phyloP scores from a whole-genome alignment of 1,140 invertebrate species.

The Zaprionus inermis region DNA sequence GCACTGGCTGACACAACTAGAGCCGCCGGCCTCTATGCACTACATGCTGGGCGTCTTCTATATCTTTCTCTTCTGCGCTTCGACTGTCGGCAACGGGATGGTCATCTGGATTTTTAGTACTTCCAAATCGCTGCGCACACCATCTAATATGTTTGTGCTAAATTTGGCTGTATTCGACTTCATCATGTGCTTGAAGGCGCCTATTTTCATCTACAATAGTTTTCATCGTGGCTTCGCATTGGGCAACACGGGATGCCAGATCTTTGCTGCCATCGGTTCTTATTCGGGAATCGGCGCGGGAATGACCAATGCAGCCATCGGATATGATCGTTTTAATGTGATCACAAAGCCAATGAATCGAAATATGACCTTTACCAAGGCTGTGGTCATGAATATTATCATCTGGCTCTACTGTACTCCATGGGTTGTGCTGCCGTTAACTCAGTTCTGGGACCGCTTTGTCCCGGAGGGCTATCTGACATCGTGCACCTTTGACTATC shows the following conservation, averaged over 20 bases:
- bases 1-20: slow-evolving; percentile 92
- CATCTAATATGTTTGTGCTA: slow-evolving; percentile 95
- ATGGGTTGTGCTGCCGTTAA: slow-evolving; percentile 91
- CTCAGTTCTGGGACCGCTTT: slow-evolving; percentile 92
- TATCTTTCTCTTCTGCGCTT: slow-evolving; percentile 90
- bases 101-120: slow-evolving; percentile 95
- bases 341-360: slow-evolving; percentile 93
- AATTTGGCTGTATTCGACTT: slow-evolving; percentile 95
- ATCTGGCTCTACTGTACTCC: slow-evolving; percentile 92
- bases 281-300: slow-evolving; percentile 91
- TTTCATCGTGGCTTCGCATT: slow-evolving; percentile 90
- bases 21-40: slow-evolving; percentile 92
- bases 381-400: slow-evolving; percentile 88
- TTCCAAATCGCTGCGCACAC: slow-evolving; percentile 91
- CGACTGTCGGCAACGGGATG: slow-evolving; percentile 93
- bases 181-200: slow-evolving; percentile 94
- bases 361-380: slow-evolving; percentile 90
- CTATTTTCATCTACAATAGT: slow-evolving; percentile 94
- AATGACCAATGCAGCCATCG: slow-evolving; percentile 88
- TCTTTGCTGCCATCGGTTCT: slow-evolving; percentile 91
- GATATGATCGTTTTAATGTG: slow-evolving; percentile 87
- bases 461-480: slow-evolving; percentile 94
- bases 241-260: slow-evolving; percentile 90
- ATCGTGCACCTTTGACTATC: slow-evolving; percentile 92
- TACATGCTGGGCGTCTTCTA: slow-evolving; percentile 93